These are phyloP conservation scores for Lydus trimaculatus DNA, from an alignment of 2,888 invertebrate species.

Conservation along the genomic window DNA sequence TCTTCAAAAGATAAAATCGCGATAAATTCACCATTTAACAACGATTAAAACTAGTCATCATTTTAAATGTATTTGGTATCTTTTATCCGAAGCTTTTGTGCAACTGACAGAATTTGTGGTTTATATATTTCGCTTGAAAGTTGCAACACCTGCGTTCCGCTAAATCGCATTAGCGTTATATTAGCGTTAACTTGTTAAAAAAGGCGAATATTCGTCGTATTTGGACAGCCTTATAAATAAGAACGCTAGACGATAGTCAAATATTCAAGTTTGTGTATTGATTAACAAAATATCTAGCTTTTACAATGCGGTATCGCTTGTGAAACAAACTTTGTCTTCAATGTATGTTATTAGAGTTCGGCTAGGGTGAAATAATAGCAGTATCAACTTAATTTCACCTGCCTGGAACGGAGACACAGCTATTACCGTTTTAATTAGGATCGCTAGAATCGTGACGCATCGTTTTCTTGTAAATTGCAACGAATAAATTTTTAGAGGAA, in stretches of 20 bases:
- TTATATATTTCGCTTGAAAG: no score
- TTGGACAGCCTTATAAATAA: no score
- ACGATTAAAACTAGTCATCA: neutral
- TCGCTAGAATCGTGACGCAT: neutral
- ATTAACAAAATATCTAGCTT: neutral
- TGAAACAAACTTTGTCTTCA: neutral
- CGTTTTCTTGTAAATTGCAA: neutral
- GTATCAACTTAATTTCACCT: conserved; percentile 15
- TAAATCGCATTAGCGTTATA: no score
- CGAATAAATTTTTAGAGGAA: neutral
- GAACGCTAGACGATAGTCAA: no score
- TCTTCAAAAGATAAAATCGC: neutral
- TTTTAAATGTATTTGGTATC: neutral
- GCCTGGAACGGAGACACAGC: conserved; percentile 20
- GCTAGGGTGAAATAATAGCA: neutral
- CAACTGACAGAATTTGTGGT: no score
- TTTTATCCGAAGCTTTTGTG: neutral
- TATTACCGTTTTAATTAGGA: conserved; percentile 20
- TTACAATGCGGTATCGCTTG: neutral
- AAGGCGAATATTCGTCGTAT: no score
- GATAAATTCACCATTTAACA: neutral
- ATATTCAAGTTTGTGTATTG: no score
- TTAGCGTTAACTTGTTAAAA: no score
- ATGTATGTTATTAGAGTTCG: neutral
- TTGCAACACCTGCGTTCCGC: no score